Base-by-base conservation (phyloP, 2,888 invertebrate genomes). In the Quadriops clusia region DNA sequence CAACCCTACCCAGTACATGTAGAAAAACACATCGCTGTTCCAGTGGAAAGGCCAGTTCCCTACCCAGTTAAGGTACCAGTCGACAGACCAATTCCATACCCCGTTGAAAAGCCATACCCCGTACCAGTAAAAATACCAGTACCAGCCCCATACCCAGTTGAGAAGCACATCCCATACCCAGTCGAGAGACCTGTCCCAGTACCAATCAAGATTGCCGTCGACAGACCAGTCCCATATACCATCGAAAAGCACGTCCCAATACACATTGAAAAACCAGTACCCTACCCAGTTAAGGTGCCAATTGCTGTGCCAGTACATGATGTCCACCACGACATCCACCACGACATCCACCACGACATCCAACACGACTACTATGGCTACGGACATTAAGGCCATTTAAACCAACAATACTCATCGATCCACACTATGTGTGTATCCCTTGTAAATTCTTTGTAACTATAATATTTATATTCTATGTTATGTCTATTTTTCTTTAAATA, bases 101-200 rank as follows among this genome's bases (percentile, higher is more conserved):
- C 72, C 26, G 76, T 77, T 25, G 75, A 75, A 44, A 75, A 68
- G 51, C 74, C 70, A 8, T 69, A 71, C 28, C 66, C 76, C 13
- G 67, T 68, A 45, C 67, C 73, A 32, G 75, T 78, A 3, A 70
- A 76, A 54, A 74, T 76, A 35, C 67, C 74, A 45, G 68, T 71
- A 3, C 77, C 77, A 16, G 71, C 72, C 37, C 79, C 78, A 27
- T 78, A 78, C 62, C 77, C 77, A 14, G 78, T 78, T 12, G 72
- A 74, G 46, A 74, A 58, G 56, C 67, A 64, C 23, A 65, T 70
- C n/a, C 61, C 71, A 10, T 64, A 65, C 45, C 74, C 78, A 39
- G 78, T 81, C 11, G 73, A 72, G 54, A 73, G 54, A 56, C 64
- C 63, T 37, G 57, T 63, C 33, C 70, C 49, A 8, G 41, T 44